Conservation (phyloP, 2,888 invertebrate genomes). For the Junonia oenone region DNA sequence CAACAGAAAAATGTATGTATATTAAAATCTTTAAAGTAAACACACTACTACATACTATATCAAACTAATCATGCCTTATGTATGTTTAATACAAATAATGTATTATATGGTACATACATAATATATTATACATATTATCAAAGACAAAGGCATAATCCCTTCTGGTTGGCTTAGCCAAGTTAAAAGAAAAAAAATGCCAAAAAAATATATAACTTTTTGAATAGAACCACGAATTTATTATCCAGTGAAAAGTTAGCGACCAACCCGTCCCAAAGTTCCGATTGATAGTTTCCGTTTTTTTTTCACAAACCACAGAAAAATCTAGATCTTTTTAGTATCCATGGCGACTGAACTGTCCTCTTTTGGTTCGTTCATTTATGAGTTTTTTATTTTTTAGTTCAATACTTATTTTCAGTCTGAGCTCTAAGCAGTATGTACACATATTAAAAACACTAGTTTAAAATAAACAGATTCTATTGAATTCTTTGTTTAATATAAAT, state of each 20-base stretch:
- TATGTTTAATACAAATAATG: too few species aligned
- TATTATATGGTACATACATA: background rate
- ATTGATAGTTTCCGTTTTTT: conserved; percentile 48
- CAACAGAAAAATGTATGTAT: too few species aligned
- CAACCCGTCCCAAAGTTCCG: conserved; percentile 35
- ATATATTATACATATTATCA: too few species aligned
- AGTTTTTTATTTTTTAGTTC: background rate
- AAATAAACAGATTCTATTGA: too few species aligned
- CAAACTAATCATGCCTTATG: too few species aligned
- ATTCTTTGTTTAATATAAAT: too few species aligned
- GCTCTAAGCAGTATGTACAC: too few species aligned
- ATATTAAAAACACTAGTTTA: too few species aligned
- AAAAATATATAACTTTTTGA: background rate
- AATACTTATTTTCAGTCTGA: too few species aligned
- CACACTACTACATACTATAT: too few species aligned
- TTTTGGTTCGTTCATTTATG: conserved; percentile 9
- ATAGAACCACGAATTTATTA: conserved; percentile 37
- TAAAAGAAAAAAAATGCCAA: background rate
- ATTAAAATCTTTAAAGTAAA: too few species aligned
- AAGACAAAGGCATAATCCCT: background rate
- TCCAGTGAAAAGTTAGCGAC: conserved; percentile 52
- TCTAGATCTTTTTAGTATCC: conserved; percentile 35
- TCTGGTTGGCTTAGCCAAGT: background rate
- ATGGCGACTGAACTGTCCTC: conserved; percentile 18
- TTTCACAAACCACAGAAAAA: conserved; percentile 56